Conservation (phyloP, 2,888 invertebrate species). For the Andrena flavipes region DNA sequence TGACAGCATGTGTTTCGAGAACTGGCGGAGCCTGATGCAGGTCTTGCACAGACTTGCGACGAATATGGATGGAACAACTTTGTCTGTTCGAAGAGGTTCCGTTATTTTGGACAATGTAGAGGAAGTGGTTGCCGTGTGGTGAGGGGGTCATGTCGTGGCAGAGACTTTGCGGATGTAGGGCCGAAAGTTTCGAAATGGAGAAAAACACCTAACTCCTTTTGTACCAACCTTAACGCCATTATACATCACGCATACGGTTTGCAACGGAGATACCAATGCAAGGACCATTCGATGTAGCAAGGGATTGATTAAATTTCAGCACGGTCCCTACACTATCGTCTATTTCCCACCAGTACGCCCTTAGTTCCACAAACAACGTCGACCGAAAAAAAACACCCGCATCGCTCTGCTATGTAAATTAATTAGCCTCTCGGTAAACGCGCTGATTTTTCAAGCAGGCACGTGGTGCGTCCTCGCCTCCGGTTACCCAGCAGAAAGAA, state of each 20-base stretch:
- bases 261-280: background rate
- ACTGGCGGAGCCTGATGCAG: background rate
- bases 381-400: conserved; percentile 30
- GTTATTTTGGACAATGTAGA: conserved; percentile 22
- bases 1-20: background rate
- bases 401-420: conserved; percentile 80
- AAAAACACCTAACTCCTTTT: background rate
- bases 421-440: conserved; percentile 79
- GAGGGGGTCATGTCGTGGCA: background rate
- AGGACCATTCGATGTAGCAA: background rate
- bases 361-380: background rate
- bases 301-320: background rate
- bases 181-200: background rate
- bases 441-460: conserved; percentile 77
- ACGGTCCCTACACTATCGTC: background rate
- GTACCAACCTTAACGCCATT: background rate
- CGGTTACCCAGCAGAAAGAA: conserved; percentile 48
- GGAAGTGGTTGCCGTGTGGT: conserved; percentile 20
- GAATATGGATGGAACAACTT: background rate
- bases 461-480: conserved; percentile 71
- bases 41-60: background rate
- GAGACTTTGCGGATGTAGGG: too few species aligned
- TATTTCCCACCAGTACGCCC: conserved; percentile 30
- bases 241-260: background rate
- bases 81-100: background rate